Base-by-base conservation (phyloP, 1,140 invertebrate genomes). In the Sitobion miscanthi region DNA sequence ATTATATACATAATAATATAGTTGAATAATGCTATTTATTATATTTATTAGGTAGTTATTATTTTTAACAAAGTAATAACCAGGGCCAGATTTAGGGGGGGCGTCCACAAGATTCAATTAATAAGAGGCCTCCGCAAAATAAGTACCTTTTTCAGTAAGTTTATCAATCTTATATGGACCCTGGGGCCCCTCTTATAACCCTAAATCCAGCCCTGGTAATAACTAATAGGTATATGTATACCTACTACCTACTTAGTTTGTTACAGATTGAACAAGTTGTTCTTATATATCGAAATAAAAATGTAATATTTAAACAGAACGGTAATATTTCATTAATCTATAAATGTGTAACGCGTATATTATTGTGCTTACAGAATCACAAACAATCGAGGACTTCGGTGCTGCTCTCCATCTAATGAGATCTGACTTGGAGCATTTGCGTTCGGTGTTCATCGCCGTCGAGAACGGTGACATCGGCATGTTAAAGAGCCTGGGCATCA, bases 401-500 rank as follows among this genome's bases (percentile, higher is more conserved):
- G 97, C 97, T 25, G 97, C 98, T 23, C 95, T 98, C 35, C 97
- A 98, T 94, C 95, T 99, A 95, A 97, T 98, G 97, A 96, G 98
- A 94, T 97, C 97, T 6, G 98, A 99, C 95, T 95, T 99, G 94
- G 98, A 99, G 95, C 98, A 99, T 95, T 96, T 99, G 94, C 97
- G 98, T 95, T 98, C 98, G 7, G 98, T 99, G 21, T 99, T 99
- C 95, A 98, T 99, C 97, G 98, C 98, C 2, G 98, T 99, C n/a
- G 98, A 99, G 95, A 99, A 98, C 95, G 98, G 98, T 8, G 98
- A 99, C 95, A 96, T 99, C 35, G 98, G 98, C 93, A 98, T 98
- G 97, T 96, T 99, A 77, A 99, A 99, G 95, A 98, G 98, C 21
- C 96, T 99, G 49, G 98, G 98, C 86, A 99, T 99, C 95, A 98